These are phyloP conservation scores for Cyprinus carpio DNA, from an alignment of 2,113 vertebrate species.

Conservation along the genomic window DNA sequence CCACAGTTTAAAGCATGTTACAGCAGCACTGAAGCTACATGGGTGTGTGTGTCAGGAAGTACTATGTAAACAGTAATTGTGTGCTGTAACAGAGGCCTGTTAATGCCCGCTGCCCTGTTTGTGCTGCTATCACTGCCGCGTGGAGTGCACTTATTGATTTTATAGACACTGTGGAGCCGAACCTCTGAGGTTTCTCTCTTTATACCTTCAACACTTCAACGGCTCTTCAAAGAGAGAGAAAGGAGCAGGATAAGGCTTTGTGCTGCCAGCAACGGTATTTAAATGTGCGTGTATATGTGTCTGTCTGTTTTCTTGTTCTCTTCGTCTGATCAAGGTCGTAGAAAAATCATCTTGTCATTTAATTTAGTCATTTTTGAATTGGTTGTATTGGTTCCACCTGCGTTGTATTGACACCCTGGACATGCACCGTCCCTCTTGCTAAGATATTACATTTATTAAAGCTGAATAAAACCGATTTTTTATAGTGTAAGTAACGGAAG, in stretches of 20 bases:
- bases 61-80: conserved; percentile 49
- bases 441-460: conserved; percentile 4
- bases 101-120: conserved; percentile 48
- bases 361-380: background rate
- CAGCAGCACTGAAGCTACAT: conserved; percentile 8
- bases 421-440: background rate
- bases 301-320: conserved; percentile 13
- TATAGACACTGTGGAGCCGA: conserved; percentile 50
- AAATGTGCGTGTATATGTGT: conserved; percentile 29
- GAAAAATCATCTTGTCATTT: background rate
- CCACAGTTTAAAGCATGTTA: background rate
- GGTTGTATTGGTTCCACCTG: background rate
- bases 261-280: conserved; percentile 45
- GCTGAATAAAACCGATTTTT: background rate
- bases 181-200: conserved; percentile 53
- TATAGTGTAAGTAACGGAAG: background rate
- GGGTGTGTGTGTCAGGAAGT: conserved; percentile 39
- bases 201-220: conserved; percentile 57
- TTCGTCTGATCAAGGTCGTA: conserved; percentile 11
- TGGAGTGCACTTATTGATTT: conserved; percentile 56
- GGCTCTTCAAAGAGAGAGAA: conserved; percentile 55
- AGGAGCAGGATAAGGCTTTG: conserved; percentile 50
- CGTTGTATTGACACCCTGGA: background rate
- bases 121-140: conserved; percentile 50
- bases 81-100: conserved; percentile 41